A percentile compares a stretch with the other conserved stretches of the same genome.
Evolutionary conservation across 2,888 invertebrate genomes (phyloP).

Genomic region (Sphinx pinastri): DNA sequence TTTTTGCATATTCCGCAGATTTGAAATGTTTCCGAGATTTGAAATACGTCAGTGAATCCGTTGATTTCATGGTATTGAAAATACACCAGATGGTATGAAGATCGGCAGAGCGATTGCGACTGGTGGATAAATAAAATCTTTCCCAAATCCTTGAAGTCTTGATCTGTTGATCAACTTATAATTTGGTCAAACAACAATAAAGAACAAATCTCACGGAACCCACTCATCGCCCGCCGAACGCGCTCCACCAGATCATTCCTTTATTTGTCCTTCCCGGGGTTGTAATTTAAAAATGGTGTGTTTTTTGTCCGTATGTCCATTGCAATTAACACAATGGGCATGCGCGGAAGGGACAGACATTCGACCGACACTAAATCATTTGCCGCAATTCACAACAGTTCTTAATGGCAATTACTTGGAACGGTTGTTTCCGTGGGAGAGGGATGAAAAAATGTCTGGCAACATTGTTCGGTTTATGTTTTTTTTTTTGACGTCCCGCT

Average conservation of each 20-base stretch:
- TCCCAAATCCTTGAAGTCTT: too few species aligned
- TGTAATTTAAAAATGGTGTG: conserved; percentile 59
- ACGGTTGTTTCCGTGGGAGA: conserved; percentile 18
- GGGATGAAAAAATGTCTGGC: conserved; percentile 8
- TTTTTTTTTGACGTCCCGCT: background rate
- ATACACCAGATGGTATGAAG: too few species aligned
- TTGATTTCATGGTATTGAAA: too few species aligned
- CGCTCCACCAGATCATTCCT: background rate
- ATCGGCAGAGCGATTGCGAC: too few species aligned
- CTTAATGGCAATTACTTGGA: conserved; percentile 18
- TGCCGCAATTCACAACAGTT: conserved; percentile 5
- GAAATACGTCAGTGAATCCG: too few species aligned
- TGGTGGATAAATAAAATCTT: too few species aligned
- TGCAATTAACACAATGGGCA: conserved; percentile 34
- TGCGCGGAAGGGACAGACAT: conserved; percentile 14
- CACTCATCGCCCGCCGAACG: background rate
- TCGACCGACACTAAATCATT: conserved; percentile 20
- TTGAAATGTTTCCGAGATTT: too few species aligned
- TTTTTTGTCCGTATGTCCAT: conserved; percentile 41
- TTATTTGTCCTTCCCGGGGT: conserved; percentile 9
- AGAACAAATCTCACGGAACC: background rate
- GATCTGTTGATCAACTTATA: too few species aligned
- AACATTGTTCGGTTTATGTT: background rate
- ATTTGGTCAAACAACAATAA: too few species aligned
- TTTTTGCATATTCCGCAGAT: too few species aligned